Percentiles rank a stretch among this genome's conserved stretches.
Conservation (phyloP, 2,888 invertebrate genomes). For the Melieria picta region DNA sequence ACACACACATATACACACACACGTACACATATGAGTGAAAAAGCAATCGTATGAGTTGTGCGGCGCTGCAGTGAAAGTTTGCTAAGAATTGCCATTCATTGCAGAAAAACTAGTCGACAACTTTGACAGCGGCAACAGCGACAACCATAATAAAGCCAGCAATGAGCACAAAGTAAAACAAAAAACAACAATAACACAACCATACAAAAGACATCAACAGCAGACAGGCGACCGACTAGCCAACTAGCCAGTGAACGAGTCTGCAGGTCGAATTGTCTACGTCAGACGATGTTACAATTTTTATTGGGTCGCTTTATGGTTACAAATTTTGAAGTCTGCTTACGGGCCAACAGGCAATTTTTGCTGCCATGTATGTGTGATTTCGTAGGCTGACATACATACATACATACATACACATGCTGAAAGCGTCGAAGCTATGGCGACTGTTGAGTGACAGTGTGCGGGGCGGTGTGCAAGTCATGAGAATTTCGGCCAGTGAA, state of each 20-base stretch:
- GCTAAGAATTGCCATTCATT: neutral
- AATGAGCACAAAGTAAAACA: too few species aligned
- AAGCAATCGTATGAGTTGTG: neutral
- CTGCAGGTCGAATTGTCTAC: too few species aligned
- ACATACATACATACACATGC: neutral
- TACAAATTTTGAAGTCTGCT: constrained; percentile 41
- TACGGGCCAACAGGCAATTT: too few species aligned
- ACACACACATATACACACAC: constrained; percentile 6
- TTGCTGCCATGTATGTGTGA: neutral
- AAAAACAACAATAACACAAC: too few species aligned
- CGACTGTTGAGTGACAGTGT: too few species aligned
- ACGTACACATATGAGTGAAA: constrained; percentile 3
- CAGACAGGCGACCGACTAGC: too few species aligned
- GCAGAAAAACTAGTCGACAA: constrained; percentile 29
- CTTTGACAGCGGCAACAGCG: constrained; percentile 46
- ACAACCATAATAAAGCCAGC: neutral
- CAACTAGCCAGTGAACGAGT: too few species aligned
- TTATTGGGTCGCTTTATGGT: constrained; percentile 58
- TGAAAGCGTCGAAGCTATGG: neutral
- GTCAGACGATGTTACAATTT: constrained; percentile 40
- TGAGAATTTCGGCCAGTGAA: too few species aligned
- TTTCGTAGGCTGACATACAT: neutral
- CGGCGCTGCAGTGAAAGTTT: neutral
- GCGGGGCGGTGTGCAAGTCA: too few species aligned
- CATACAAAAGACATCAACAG: too few species aligned